These are phyloP conservation scores for Tetramorium parvispinum DNA, from an alignment of 1,140 invertebrate species.

Conservation along the genomic window DNA sequence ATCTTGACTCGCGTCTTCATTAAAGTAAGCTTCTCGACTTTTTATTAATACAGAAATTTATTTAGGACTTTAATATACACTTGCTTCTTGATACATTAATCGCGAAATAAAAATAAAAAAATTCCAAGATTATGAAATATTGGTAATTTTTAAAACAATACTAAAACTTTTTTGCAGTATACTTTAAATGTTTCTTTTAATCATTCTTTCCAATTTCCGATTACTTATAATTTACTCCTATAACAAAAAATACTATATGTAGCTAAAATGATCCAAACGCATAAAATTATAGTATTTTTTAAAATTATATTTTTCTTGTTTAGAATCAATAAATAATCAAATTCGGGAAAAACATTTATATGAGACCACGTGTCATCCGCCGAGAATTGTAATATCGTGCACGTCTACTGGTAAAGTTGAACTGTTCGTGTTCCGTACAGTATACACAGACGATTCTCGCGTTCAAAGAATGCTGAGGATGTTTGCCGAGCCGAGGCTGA, in stretches of 20 bases:
- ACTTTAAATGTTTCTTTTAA: not conserved
- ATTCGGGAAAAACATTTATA: not conserved
- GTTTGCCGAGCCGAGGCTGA: constrained; percentile 72
- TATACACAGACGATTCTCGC: constrained; percentile 51
- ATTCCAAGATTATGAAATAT: not conserved
- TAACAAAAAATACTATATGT: not conserved
- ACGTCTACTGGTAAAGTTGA: not conserved
- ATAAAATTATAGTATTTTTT: not conserved
- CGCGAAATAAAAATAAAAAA: not conserved
- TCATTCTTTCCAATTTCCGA: not conserved
- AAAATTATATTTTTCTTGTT: not conserved
- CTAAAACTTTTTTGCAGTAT: not conserved
- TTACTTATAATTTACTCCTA: not conserved
- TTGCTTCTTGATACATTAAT: not conserved
- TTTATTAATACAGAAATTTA: not conserved
- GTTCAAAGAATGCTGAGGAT: constrained; percentile 66
- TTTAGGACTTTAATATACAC: not conserved
- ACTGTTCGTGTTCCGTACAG: not conserved
- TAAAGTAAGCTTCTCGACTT: not conserved
- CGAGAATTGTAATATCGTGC: constrained; percentile 18
- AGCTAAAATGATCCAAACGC: not conserved
- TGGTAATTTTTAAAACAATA: not conserved
- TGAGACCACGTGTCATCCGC: not conserved
- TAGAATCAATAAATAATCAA: not conserved
- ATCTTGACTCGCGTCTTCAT: not conserved